Base-by-base conservation (phyloP, 35 echinoderm and acorn worm genomes). In the Chiridota heheva region DNA sequence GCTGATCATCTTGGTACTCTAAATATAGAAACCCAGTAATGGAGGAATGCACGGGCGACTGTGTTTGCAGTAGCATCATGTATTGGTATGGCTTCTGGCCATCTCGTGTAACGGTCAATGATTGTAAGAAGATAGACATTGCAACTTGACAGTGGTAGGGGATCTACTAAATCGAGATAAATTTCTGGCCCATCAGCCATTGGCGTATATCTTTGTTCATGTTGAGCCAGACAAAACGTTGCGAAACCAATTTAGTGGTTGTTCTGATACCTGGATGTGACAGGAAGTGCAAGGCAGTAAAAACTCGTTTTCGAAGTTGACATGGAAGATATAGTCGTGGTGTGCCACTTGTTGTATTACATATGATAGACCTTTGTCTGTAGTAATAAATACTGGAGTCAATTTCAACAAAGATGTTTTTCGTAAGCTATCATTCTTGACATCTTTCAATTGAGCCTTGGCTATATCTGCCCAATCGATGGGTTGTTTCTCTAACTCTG, bases 201-300 rank as follows among this genome's bases (percentile, higher is more conserved):
- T 59, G 20, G 7, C 48, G 6, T 1, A 60, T 20, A 34, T 77
- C 73, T 55, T 58, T 10, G 20, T 84, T 84, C 2, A 72, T 48
- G 8, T 29, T 22, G 7, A 34, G 81, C 46, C 64, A 84, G 10
- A 72, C 32, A 60, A 71, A 84, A 45, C 66, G 38, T 56, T 72
- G 4, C 2, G n/a, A 44, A 6, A 70, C 28, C 36, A 69, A 70
- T 5, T 24, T 34, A 44, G 16, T 33, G 36, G 81, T 49, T 24
- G 63, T 44, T 8, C 65, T 13, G 27, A 86, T 86, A 6, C 76
- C 82, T 4, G 89, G 89, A 80, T 91, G 89, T 60, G 89, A 85
- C 1, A 91, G 51, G 8, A 38, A 68, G 70, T 91, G 89, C 17
- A 86, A 72, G 1, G 62, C 34, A 22, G 78, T 36, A 40, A 91